Base-by-base conservation (phyloP, 2,797 vertebrate species). In the Amblyopsis hoosieri region DNA sequence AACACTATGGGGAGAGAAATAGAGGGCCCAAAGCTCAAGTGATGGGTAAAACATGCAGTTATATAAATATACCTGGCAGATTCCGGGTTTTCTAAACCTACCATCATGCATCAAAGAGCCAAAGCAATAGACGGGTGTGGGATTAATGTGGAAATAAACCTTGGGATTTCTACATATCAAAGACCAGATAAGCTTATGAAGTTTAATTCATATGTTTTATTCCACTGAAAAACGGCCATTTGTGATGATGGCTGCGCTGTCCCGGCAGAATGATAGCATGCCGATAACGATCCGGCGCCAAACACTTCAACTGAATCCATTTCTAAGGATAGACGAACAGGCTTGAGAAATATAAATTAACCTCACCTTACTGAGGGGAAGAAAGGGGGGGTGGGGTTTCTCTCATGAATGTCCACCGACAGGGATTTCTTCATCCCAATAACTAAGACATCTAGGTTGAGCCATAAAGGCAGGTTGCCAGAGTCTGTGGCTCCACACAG, bases 201-300 rank as follows among this genome's bases (percentile, higher is more conserved):
- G 91, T 93, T 92, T 90, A 93, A 93, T 92, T 93, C 90, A 87
- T 91, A 92, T 92, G 91, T 93, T 92, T 93, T 92, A 91, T 92
- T 92, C 90, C 55, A 69, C 84, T 82, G 85, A 85, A 88, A 92
- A 89, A 92, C 76, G 84, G 81, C 82, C 89, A 88, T 92, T 92
- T 93, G 90, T 86, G 87, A 86, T 88, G 89, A 89, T 88, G 88
- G 90, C 89, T 89, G 79, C 84, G 83, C 87, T 84, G 89, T 91
- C 88, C 90, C 85, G 54, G 78, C 69, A 60, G 88, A 90, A 84
- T 83, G 90, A 92, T 91, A 91, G 86, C 78, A 53, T 1, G 10
- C 31, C 61, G 87, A 92, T 92, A 91, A 89, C 78, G 49, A 92
- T 90, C 87, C 84, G n/a, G 78, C 75, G 61, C 78, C 89, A 87